These are phyloP conservation scores for Podarcis siculus DNA, from an alignment of 2,797 vertebrate species.

Conservation along the genomic window DNA sequence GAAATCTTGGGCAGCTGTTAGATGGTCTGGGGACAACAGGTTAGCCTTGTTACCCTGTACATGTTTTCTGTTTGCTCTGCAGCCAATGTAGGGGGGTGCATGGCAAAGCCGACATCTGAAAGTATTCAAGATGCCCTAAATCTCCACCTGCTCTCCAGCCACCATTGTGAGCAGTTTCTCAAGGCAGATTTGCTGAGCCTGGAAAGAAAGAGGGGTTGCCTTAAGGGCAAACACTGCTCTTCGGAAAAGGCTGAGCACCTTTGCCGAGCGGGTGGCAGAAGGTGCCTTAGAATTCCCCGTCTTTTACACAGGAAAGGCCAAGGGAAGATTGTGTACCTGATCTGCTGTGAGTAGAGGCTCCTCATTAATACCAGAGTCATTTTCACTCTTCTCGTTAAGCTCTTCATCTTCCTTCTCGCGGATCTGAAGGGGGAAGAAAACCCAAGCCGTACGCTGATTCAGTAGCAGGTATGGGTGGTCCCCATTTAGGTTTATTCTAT, in stretches of 20 bases:
- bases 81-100: no score
- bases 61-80: not conserved
- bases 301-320: not conserved
- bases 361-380: slow-evolving; percentile 86
- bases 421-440: slow-evolving; percentile 72
- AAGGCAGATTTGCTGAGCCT: not conserved
- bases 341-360: slow-evolving; percentile 93
- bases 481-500: not conserved
- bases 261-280: not conserved
- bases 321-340: slow-evolving; percentile 78
- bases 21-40: no score
- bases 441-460: slow-evolving; percentile 20
- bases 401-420: slow-evolving; percentile 93
- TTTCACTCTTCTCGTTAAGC: slow-evolving; percentile 93
- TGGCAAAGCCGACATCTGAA: not conserved
- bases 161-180: not conserved
- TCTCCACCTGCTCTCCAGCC: not conserved
- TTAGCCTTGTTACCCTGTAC: no score
- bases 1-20: no score
- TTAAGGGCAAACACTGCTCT: not conserved
- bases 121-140: not conserved
- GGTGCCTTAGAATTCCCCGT: not conserved
- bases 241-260: not conserved
- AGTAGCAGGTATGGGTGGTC: not conserved
- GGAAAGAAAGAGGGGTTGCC: not conserved